These are phyloP conservation scores for Rhagologus leucostigma DNA, from an alignment of 2,113 vertebrate species.

Conservation along the genomic window DNA sequence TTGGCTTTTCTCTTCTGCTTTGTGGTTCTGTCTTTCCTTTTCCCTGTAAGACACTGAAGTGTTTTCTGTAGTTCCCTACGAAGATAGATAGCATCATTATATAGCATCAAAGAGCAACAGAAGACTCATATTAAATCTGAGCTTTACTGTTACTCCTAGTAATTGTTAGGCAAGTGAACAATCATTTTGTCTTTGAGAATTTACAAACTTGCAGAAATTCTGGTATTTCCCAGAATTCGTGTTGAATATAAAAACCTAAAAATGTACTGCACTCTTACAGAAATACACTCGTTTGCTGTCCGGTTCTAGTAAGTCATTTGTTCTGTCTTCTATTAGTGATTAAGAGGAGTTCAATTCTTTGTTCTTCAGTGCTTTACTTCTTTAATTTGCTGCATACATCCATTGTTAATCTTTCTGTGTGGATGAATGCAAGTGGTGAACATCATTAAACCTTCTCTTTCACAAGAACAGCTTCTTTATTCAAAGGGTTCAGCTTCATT, in stretches of 20 bases:
- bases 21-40: not conserved
- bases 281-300: not conserved
- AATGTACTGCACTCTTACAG: not conserved
- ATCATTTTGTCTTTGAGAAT: not conserved
- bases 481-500: not conserved
- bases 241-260: not conserved
- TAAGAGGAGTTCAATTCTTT: not conserved
- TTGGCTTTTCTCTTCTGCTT: not conserved
- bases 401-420: not conserved
- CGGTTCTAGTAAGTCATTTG: not conserved
- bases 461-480: not conserved
- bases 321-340: not conserved
- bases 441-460: not conserved
- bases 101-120: not conserved
- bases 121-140: not conserved
- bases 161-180: not conserved
- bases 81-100: not conserved
- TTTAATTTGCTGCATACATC: not conserved
- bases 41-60: not conserved
- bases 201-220: not conserved
- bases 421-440: not conserved
- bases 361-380: not conserved
- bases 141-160: not conserved
- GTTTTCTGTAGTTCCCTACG: not conserved
- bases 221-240: not conserved